A percentile compares a stretch with the other conserved stretches of the same genome.
These are phyloP conservation scores for Sepiola atlantica DNA, from an alignment of 2,888 invertebrate species.

Conservation along the genomic window DNA sequence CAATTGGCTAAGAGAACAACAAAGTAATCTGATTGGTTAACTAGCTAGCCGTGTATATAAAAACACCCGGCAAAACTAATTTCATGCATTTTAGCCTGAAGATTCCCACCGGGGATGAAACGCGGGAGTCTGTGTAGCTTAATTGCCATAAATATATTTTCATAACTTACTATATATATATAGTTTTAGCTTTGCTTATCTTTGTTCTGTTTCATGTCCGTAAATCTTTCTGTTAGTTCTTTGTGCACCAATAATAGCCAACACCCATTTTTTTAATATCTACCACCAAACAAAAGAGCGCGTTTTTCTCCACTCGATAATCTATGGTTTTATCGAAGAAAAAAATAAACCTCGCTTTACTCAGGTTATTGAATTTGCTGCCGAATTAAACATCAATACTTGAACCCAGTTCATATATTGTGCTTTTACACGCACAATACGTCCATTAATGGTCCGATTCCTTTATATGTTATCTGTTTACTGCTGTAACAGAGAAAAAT, in stretches of 20 bases:
- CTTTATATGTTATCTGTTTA: no score
- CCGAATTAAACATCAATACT: background rate
- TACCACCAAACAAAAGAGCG: background rate
- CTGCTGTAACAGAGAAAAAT: no score
- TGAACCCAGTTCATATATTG: background rate
- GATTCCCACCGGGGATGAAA: no score
- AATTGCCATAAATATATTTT: no score
- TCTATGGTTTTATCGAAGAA: background rate
- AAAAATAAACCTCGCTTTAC: background rate
- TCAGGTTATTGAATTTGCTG: background rate
- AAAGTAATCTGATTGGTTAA: no score
- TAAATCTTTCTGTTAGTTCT: background rate
- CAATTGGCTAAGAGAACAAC: no score
- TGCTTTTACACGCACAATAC: background rate
- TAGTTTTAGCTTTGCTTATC: background rate
- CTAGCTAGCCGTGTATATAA: no score
- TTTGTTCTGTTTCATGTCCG: background rate
- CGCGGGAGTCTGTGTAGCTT: no score
- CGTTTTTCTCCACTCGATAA: background rate
- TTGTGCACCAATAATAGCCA: slow-evolving; percentile 13
- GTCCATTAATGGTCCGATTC: background rate
- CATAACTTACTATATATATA: no score
- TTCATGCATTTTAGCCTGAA: no score
- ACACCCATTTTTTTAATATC: background rate
- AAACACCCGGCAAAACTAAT: no score